These are phyloP conservation scores for Carduelis carduelis DNA, from an alignment of 2,797 vertebrate species.

Conservation along the genomic window DNA sequence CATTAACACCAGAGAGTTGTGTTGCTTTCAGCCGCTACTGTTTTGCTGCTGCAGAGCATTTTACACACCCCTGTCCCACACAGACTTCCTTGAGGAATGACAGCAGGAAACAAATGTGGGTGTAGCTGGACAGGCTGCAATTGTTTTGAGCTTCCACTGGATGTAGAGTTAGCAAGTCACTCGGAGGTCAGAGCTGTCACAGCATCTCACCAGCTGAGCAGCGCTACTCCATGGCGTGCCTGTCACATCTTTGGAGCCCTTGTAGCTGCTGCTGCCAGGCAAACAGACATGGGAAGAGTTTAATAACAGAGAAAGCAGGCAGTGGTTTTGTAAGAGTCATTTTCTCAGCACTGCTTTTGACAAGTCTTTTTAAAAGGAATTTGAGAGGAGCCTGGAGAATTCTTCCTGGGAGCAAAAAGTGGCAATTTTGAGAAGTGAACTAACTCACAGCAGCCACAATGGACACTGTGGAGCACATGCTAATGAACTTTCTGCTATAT, in stretches of 20 bases:
- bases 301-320: neutral
- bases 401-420: neutral
- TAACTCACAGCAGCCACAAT: neutral
- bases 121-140: neutral
- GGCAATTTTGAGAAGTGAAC: neutral
- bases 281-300: neutral
- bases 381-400: neutral
- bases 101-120: conserved; percentile 41
- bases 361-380: neutral
- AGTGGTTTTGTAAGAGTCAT: neutral
- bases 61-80: neutral
- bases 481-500: neutral
- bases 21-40: neutral
- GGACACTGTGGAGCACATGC: neutral
- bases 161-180: neutral
- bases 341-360: neutral
- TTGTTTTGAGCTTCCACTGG: conserved; percentile 53
- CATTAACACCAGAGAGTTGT: neutral
- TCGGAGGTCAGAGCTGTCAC: neutral
- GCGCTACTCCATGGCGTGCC: accelerated
- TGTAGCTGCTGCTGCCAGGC: neutral
- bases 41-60: neutral
- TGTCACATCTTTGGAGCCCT: neutral
- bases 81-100: conserved; percentile 24
- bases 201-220: neutral